A percentile compares a stretch with the other conserved stretches of the same genome.
Evolutionary conservation across 2,888 invertebrate species (phyloP).

Genomic region (Agrochola litura): DNA sequence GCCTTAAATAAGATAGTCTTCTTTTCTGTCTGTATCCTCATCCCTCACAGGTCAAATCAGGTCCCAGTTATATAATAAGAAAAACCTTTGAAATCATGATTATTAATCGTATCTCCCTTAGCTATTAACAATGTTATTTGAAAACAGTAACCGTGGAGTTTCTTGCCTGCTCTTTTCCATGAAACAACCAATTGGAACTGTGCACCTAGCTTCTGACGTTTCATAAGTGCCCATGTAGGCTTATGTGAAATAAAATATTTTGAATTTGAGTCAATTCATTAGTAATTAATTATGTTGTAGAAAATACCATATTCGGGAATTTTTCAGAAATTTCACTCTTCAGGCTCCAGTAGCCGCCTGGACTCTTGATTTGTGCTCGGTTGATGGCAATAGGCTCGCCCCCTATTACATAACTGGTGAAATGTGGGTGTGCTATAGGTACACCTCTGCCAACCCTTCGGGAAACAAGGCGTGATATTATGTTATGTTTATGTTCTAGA

Average conservation of each 20-base stretch:
- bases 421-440: not conserved
- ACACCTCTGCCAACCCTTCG: not conserved
- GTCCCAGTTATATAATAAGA: not conserved
- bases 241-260: no score
- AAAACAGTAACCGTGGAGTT: no score
- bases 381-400: not conserved
- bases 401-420: not conserved
- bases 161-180: no score
- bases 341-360: not conserved
- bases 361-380: not conserved
- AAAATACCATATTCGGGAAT: not conserved
- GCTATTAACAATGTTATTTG: no score
- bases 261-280: not conserved
- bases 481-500: not conserved
- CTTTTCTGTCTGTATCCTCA: no score
- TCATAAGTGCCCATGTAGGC: no score
- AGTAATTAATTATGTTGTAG: not conserved
- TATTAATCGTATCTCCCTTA: not conserved
- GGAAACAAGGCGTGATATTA: no score
- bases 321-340: not conserved
- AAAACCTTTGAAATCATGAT: not conserved
- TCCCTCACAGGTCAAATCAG: no score
- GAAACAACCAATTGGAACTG: no score
- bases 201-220: no score
- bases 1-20: no score